These are phyloP conservation scores for Stegana nigrithorax DNA, from an alignment of 2,888 invertebrate genomes.

Conservation along the genomic window DNA sequence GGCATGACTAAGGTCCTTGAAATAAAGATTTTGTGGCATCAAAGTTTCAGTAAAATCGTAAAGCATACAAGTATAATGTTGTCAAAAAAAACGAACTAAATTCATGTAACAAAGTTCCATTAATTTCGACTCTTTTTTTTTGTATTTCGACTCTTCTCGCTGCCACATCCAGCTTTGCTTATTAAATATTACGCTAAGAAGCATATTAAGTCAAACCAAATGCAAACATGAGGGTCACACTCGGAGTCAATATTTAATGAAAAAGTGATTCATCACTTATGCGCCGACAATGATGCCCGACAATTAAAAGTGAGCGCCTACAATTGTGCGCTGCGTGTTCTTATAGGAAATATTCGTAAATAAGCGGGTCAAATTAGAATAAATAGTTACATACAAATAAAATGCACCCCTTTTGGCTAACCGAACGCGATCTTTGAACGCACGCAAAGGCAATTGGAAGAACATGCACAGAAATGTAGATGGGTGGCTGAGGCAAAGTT, in stretches of 20 bases:
- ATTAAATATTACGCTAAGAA: too few relatives aligned
- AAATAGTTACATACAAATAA: constrained; percentile 63
- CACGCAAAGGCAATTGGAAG: constrained; percentile 12
- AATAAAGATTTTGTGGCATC: too few relatives aligned
- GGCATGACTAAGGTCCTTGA: too few relatives aligned
- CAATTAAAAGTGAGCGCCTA: constrained; percentile 44
- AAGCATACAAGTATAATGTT: too few relatives aligned
- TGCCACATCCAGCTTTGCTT: too few relatives aligned
- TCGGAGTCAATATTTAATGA: constrained; percentile 59
- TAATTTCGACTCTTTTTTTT: too few relatives aligned
- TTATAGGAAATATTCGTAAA: constrained; percentile 43
- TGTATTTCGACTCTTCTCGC: too few relatives aligned
- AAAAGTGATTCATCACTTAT: constrained; percentile 66
- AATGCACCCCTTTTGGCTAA: constrained; percentile 51
- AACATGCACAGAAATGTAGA: too few relatives aligned
- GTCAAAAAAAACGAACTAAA: too few relatives aligned
- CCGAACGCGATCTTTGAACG: constrained; percentile 30
- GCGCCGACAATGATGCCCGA: constrained; percentile 45
- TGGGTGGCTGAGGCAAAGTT: too few relatives aligned
- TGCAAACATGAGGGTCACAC: constrained; percentile 59
- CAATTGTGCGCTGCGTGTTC: constrained; percentile 30
- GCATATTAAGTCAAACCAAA: constrained; percentile 41
- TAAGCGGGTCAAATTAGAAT: constrained; percentile 67
- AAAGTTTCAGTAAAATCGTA: too few relatives aligned
- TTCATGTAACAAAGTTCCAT: too few relatives aligned